Evolutionary conservation across 2,888 invertebrate species (phyloP), one percentile per base, ranked within the genome.

Genomic region (Caenorhabditis plicata): DNA sequence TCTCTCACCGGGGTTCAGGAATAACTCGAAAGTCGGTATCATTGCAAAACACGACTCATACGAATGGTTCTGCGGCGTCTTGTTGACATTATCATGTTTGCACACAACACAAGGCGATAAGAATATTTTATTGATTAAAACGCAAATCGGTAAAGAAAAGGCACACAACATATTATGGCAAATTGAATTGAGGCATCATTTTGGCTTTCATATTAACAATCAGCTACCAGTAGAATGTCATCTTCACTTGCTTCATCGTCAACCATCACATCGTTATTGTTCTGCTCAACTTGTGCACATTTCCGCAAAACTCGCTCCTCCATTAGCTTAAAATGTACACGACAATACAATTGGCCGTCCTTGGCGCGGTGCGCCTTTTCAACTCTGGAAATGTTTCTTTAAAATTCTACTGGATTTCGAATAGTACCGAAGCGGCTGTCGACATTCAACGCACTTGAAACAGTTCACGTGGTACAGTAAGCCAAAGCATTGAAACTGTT

Each of bases 401-500:
- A 15, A 27, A 7, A 13, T 7, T 9, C 13, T 9, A 9, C 29
- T 9, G 13, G 7, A 27, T 27, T 7, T 9, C 13, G 13, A 27
- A 9, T 19, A 36, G n/a, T 13, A 74, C 73, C 73, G 66, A 35
- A 74, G 44, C 9, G 68, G 54, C 35, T 70, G 71, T 44, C 58
- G 53, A 54, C 73, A 74, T 17, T 65, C 64, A 11, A 36, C 8
- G 44, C 73, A 74, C 48, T 71, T 46, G 63, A 74, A 74, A 40
- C 73, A 74, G 38, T 67, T 68, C 9, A 63, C 49, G 45, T 74
- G 73, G 29, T 66, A 74, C 23, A 67, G 54, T 33, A 52, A 40
- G 0, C 68, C 70, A 50, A 71, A 71, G 39, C 73, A 74, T 17
- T 67, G 68, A 32, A 70, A 68, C 43, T 68, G 67, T 47, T 74